Evolutionary conservation across 2,113 vertebrate genomes (phyloP).

Genomic region (Colius striatus): DNA sequence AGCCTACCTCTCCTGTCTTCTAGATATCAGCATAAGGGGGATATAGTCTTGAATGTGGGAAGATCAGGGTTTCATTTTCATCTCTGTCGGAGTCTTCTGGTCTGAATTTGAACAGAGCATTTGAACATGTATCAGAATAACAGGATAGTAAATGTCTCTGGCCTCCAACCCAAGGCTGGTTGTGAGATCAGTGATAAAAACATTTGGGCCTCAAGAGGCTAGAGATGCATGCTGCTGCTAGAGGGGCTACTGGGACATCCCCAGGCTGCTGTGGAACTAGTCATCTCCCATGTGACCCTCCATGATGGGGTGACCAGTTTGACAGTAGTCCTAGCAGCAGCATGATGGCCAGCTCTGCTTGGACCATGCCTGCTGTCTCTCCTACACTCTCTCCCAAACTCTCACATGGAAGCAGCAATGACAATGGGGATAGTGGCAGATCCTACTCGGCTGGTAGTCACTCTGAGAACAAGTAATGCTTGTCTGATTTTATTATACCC

Average conservation of each 20-base stretch:
- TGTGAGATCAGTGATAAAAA: neutral
- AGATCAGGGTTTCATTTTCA: neutral
- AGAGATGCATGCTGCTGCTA: neutral
- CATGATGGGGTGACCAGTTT: accelerated
- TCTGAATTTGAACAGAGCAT: neutral
- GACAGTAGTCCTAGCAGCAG: accelerated
- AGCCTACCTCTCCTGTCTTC: neutral
- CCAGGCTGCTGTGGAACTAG: neutral
- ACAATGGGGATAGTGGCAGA: neutral
- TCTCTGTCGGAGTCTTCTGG: neutral
- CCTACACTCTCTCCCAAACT: neutral
- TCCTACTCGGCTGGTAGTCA: accelerated
- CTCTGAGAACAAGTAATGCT: neutral
- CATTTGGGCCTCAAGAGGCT: accelerated
- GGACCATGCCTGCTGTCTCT: neutral
- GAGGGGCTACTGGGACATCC: accelerated
- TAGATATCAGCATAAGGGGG: neutral
- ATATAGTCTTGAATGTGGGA: neutral
- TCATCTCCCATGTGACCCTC: accelerated
- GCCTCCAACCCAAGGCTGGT: neutral
- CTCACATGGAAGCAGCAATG: neutral
- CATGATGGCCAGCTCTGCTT: neutral
- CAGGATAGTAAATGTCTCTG: neutral
- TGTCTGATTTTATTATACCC: neutral
- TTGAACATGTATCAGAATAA: neutral